These are phyloP conservation scores for Premnoplex brunnescens DNA, from an alignment of 2,797 vertebrate genomes.

Conservation along the genomic window DNA sequence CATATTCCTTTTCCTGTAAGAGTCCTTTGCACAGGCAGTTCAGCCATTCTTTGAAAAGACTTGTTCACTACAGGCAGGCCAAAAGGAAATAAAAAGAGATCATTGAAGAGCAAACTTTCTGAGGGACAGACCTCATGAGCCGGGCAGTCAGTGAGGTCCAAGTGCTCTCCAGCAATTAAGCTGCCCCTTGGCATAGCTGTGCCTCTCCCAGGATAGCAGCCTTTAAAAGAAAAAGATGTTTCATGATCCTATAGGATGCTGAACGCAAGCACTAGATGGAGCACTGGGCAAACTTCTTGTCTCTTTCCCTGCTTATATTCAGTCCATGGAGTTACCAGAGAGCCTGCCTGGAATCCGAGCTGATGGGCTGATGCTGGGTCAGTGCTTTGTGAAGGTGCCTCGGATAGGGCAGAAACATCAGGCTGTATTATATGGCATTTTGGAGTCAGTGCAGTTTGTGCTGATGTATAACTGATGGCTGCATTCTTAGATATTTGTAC, in stretches of 20 bases:
- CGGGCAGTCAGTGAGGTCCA: background rate
- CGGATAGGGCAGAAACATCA: background rate
- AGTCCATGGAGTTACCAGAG: background rate
- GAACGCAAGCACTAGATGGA: slow-evolving; percentile 64
- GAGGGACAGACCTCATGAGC: background rate
- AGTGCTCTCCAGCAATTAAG: background rate
- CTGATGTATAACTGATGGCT: background rate
- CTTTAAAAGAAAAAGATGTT: background rate
- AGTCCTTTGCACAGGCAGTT: background rate
- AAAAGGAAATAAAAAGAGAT: background rate
- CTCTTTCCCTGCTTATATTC: background rate
- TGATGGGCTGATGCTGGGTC: background rate
- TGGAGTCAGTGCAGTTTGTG: background rate
- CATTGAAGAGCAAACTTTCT: background rate
- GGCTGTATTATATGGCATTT: rapidly evolving
- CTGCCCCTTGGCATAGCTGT: background rate
- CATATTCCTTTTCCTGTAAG: rapidly evolving
- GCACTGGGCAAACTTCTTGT: slow-evolving; percentile 49
- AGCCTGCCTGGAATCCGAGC: background rate
- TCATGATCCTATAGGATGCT: background rate
- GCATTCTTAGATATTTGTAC: background rate
- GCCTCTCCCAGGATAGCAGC: background rate
- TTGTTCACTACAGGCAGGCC: background rate
- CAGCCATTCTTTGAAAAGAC: background rate
- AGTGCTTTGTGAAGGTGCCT: background rate